Evolutionary conservation across 2,113 vertebrate species (phyloP).

Genomic region (Emydura subglobosa): DNA sequence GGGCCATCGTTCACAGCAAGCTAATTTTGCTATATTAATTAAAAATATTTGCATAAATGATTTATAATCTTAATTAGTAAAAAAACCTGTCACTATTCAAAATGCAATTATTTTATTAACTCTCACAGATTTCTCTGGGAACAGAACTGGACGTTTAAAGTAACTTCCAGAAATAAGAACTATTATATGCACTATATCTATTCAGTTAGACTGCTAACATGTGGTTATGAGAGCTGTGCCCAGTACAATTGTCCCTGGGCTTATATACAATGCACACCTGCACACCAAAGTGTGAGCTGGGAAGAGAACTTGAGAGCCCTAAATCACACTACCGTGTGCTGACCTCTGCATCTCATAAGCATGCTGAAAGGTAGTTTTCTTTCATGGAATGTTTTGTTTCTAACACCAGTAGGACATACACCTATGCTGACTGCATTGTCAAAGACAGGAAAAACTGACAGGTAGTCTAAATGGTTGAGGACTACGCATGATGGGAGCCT

Average conservation of each 20-base stretch:
- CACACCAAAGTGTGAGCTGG: neutral
- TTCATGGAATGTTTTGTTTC: neutral
- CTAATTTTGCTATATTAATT: neutral
- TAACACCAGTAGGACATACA: neutral
- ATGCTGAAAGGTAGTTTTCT: neutral
- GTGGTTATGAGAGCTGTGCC: neutral
- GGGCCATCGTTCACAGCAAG: neutral
- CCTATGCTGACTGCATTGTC: neutral
- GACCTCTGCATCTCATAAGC: neutral
- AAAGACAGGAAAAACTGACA: neutral
- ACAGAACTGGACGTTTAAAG: neutral
- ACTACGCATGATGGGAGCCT: neutral
- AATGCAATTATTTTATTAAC: neutral
- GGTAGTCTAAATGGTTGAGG: neutral
- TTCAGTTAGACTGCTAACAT: neutral
- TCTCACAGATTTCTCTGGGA: neutral
- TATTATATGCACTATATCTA: neutral
- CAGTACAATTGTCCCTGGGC: neutral
- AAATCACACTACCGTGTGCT: neutral
- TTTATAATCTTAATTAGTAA: neutral
- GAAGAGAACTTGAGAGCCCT: neutral
- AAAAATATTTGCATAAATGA: neutral
- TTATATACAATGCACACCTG: neutral
- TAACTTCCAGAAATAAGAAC: neutral
- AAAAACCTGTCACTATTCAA: neutral